Percentiles rank a stretch among this genome's conserved stretches.
Evolutionary conservation across 2,113 vertebrate genomes (phyloP).

Genomic region (Indicator maculatus): DNA sequence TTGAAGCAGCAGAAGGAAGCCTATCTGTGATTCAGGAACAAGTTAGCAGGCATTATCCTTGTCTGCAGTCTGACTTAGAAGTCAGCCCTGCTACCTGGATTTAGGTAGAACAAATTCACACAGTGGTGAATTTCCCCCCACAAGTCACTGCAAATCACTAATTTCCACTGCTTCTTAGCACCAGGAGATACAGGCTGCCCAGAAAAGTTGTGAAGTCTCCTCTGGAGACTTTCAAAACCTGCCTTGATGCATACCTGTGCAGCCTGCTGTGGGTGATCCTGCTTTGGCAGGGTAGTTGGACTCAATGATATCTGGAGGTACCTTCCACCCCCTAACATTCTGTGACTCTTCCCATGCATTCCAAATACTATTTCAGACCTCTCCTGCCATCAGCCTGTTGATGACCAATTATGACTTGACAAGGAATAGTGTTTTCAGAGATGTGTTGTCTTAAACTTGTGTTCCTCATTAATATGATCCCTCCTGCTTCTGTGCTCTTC

Average conservation of each 20-base stretch:
- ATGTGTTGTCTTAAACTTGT: not conserved
- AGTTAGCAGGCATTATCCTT: not conserved
- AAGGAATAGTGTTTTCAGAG: not conserved
- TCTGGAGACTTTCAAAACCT: no score
- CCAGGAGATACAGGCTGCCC: no score
- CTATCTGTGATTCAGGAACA: not conserved
- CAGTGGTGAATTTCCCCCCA: not conserved
- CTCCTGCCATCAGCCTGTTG: not conserved
- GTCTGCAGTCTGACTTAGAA: not conserved
- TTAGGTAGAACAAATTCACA: not conserved
- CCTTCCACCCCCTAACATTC: no score
- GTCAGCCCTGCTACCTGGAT: not conserved
- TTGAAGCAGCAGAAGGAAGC: not conserved
- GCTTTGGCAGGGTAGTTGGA: no score
- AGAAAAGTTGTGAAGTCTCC: no score
- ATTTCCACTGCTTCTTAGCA: not conserved
- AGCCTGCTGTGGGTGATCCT: no score
- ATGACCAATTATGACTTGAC: not conserved
- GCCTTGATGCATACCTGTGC: no score
- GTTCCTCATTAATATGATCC: not conserved
- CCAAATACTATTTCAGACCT: not conserved
- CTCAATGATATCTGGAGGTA: no score
- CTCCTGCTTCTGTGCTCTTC: not conserved
- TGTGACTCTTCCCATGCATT: not conserved
- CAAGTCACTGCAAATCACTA: not conserved